phyloP scores from a whole-genome alignment of 1,140 invertebrate species.

The Drosophila repletoides region DNA sequence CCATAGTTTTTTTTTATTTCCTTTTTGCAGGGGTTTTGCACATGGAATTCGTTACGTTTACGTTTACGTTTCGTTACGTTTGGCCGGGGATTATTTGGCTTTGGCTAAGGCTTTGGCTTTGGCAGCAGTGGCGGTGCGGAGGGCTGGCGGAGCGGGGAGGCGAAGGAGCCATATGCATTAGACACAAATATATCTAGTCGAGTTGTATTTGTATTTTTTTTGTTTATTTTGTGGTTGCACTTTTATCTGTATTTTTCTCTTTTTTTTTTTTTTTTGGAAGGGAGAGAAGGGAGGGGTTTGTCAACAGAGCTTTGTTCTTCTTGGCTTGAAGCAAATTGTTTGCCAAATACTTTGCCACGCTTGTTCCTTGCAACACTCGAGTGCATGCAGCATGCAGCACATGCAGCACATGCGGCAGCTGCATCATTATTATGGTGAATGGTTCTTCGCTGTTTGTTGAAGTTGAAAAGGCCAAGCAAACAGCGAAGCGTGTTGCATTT shows the following conservation, averaged over 20 bases:
- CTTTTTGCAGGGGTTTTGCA: background rate
- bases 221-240: constrained; percentile 65
- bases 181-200: constrained; percentile 59
- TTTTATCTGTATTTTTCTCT: background rate
- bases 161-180: constrained; percentile 50
- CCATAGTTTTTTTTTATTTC: constrained; percentile 1
- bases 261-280: constrained; percentile 12
- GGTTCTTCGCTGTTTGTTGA: constrained; percentile 28
- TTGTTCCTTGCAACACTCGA: constrained; percentile 47
- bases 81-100: constrained; percentile 61
- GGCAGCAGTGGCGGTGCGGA: too few species aligned
- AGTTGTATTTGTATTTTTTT: constrained; percentile 66
- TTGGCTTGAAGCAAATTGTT: constrained; percentile 63
- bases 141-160: too few species aligned
- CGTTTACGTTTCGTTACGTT: constrained; percentile 38
- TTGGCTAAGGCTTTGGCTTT: constrained; percentile 48
- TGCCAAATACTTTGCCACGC: constrained; percentile 72
- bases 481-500: constrained; percentile 8
- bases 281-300: too few species aligned
- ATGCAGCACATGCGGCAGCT: constrained; percentile 8
- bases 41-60: constrained; percentile 30
- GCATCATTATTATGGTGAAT: constrained; percentile 48
- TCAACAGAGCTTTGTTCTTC: constrained; percentile 65
- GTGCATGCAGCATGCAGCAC: constrained; percentile 34
- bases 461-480: constrained; percentile 40